Evolutionary conservation across 2,888 invertebrate species (phyloP).

Genomic region (Endotricha flammealis): DNA sequence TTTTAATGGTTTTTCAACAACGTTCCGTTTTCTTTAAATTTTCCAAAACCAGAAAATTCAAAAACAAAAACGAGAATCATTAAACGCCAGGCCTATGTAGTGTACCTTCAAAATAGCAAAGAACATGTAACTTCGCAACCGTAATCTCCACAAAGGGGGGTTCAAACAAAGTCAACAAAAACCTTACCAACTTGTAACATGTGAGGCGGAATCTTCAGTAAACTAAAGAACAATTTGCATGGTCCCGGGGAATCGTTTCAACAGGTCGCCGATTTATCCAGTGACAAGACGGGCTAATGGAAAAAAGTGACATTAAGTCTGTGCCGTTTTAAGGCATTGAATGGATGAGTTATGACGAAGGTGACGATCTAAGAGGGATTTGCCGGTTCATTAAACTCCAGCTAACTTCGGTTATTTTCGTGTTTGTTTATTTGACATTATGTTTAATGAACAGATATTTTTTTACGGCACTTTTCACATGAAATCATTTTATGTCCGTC

Average conservation of each 20-base stretch:
- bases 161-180: background rate
- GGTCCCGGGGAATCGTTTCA: slow-evolving; percentile 33
- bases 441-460: no score
- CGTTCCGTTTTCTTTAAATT: no score
- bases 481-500: no score
- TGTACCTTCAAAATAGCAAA: no score
- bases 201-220: slow-evolving; percentile 7
- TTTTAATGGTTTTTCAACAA: no score
- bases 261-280: slow-evolving; percentile 69
- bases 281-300: slow-evolving; percentile 53
- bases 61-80: no score
- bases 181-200: background rate
- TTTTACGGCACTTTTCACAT: no score
- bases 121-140: background rate
- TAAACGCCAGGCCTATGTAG: no score
- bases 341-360: slow-evolving; percentile 49
- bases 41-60: no score
- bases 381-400: slow-evolving; percentile 36
- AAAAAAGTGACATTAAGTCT: slow-evolving; percentile 63
- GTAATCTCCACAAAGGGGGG: background rate
- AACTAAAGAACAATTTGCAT: slow-evolving; percentile 62
- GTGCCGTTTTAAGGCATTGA: slow-evolving; percentile 51
- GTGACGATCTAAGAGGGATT: slow-evolving; percentile 40
- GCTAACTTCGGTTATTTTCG: no score
- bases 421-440: no score